These are phyloP conservation scores for Aphrophora alni DNA, from an alignment of 2,888 invertebrate genomes.

Conservation along the genomic window DNA sequence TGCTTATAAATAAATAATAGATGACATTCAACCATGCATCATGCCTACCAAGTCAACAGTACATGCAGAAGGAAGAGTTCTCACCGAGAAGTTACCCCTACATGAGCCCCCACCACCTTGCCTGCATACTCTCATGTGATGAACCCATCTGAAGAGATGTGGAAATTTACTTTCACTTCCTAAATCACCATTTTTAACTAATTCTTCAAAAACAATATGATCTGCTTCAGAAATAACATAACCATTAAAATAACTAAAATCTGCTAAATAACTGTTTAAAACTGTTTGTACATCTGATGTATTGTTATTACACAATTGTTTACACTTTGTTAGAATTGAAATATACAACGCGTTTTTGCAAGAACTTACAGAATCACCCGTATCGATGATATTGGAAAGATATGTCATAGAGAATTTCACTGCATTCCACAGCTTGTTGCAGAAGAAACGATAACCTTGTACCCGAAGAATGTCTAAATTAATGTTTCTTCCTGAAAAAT, in stretches of 20 bases:
- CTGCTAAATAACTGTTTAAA: conserved; percentile 57
- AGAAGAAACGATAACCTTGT: conserved; percentile 95
- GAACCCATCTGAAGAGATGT: conserved; percentile 58
- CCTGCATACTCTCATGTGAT: conserved; percentile 53
- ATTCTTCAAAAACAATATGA: conserved; percentile 52
- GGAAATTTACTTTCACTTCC: conserved; percentile 51
- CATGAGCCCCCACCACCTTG: conserved; percentile 28
- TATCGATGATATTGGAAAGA: conserved; percentile 57
- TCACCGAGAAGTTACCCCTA: conserved; percentile 31
- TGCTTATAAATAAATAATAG: no score
- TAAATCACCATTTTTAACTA: conserved; percentile 42
- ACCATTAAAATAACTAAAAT: conserved; percentile 58
- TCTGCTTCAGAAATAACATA: conserved; percentile 58
- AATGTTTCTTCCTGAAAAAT: conserved; percentile 79
- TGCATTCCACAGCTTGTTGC: conserved; percentile 99
- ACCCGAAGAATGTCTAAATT: conserved; percentile 95
- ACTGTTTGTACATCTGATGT: conserved; percentile 45
- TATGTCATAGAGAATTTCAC: conserved; percentile 83
- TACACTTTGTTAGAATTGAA: conserved; percentile 6
- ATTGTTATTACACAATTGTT: conserved; percentile 17
- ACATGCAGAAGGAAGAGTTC: conserved; percentile 3
- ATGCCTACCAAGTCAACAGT: not conserved
- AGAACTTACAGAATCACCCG: conserved; percentile 29
- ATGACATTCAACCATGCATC: not conserved
- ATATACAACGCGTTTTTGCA: not conserved